phyloP scores from a whole-genome alignment of 1,140 invertebrate species.

The Campoletis sonorensis region DNA sequence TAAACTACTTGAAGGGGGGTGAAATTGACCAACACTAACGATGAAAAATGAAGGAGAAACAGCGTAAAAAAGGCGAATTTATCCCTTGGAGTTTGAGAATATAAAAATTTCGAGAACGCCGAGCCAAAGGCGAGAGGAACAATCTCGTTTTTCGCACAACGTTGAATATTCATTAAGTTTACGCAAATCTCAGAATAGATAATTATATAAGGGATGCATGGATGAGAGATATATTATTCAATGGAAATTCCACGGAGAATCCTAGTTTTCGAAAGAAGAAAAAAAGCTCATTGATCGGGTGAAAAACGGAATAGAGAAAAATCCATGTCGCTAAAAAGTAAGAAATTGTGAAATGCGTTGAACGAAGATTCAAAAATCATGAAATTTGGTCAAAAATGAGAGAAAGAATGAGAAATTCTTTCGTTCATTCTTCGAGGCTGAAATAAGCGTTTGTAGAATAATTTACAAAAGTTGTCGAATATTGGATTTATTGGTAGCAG shows the following conservation, averaged over 20 bases:
- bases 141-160: slow-evolving; percentile 20
- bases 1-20: too few relatives aligned
- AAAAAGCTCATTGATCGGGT: too few relatives aligned
- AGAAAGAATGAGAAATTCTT: not conserved
- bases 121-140: not conserved
- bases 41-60: not conserved
- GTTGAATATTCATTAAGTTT: slow-evolving; percentile 34
- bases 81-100: not conserved
- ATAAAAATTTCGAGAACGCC: not conserved
- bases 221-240: not conserved
- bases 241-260: too few relatives aligned
- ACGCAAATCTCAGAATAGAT: not conserved
- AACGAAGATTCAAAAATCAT: not conserved
- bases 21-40: too few relatives aligned
- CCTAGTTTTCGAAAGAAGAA: too few relatives aligned
- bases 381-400: not conserved
- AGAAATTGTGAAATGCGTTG: too few relatives aligned
- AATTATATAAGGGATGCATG: not conserved
- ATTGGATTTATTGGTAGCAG: not conserved
- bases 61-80: not conserved
- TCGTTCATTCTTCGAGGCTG: not conserved
- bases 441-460: not conserved
- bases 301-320: too few relatives aligned
- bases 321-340: too few relatives aligned
- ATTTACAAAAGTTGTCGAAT: not conserved